Base-by-base conservation (phyloP, 1,140 invertebrate species). In the Dinothrombium tinctorium region DNA sequence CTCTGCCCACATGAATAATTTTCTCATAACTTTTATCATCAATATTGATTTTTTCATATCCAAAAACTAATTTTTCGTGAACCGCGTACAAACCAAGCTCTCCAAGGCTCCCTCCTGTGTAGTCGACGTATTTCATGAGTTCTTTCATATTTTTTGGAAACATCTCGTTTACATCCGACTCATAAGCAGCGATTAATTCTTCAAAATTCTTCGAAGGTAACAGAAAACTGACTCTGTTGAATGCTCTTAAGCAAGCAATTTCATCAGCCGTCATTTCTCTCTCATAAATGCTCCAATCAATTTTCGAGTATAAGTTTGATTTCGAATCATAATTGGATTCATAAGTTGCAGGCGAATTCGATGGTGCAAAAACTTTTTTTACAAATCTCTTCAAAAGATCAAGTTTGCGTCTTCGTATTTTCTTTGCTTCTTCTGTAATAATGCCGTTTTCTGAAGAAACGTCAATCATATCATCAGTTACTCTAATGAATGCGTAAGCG, bases 391-490 rank as follows among this genome's bases (percentile, higher is more conserved):
- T 36, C 1, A 36, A 22, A 12, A 21, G 20, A 12, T 3, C 4
- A 22, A 36, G 19, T 8, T 36, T 36, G 4, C 12, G 19, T 8
- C 8, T 12, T 9, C 20, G 17, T 4, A 12, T 21, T n/a, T 36
- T 1, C 12, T 7, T 19, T 21, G 12, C 33, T 21, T 19, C 7
- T 21, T 20, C 5, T 5, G 20, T 21, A 32, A 14, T 32, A 4
- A 5, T 12, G 5, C 29, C 29, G 17, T 32, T 17, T n/a, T n/a
- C n/a, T n/a, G n/a, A n/a, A n/a, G n/a, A n/a, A n/a, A n/a, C n/a
- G 8, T 36, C 33, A 21, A 36, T 36, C 33, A 36, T 36, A n/a
- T 36, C 33, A 36, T 36, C 33, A 4, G 33, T 36, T 5, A 36
- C 33, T 21, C 33, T 6, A 36, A 22, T 22, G 23, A 20, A 36